Percentiles rank a stretch among this genome's conserved stretches.
Conservation (phyloP, 1,140 invertebrate genomes). For the Musca domestica region DNA sequence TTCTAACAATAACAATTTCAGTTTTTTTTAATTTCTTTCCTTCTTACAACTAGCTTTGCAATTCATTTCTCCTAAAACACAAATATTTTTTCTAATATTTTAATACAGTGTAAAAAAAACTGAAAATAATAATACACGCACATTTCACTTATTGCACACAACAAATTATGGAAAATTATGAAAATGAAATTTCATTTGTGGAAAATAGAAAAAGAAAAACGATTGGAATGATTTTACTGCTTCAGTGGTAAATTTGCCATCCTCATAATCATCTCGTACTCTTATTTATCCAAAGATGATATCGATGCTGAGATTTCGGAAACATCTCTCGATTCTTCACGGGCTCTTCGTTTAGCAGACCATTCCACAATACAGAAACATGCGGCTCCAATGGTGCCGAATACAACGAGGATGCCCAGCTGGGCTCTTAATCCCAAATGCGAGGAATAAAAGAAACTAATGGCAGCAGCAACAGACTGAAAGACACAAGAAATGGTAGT, state of each 20-base stretch:
- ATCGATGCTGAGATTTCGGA: slow-evolving; percentile 24
- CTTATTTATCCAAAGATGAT: slow-evolving; percentile 24
- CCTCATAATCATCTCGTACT: neutral
- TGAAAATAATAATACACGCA: no score
- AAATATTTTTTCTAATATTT: no score
- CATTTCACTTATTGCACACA: neutral
- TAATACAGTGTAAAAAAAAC: no score
- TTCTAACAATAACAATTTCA: no score
- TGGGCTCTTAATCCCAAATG: slow-evolving; percentile 75
- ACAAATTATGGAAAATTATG: no score
- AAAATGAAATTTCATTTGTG: no score
- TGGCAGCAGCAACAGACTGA: slow-evolving; percentile 85
- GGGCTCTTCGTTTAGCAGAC: slow-evolving; percentile 48
- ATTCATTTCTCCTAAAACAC: no score
- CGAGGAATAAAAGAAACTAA: slow-evolving; percentile 86
- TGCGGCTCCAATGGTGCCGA: slow-evolving; percentile 73
- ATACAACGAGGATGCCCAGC: slow-evolving; percentile 71
- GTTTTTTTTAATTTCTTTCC: no score
- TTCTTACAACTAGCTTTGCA: no score
- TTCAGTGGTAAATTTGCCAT: neutral
- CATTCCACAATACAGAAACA: slow-evolving; percentile 81
- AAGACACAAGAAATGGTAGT: slow-evolving; percentile 39
- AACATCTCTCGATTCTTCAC: slow-evolving; percentile 25
- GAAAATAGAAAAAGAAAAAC: no score
- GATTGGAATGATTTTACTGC: slow-evolving; percentile 1